These are phyloP conservation scores for Torymus aiolomorphi DNA, from an alignment of 2,888 invertebrate species.

Conservation along the genomic window DNA sequence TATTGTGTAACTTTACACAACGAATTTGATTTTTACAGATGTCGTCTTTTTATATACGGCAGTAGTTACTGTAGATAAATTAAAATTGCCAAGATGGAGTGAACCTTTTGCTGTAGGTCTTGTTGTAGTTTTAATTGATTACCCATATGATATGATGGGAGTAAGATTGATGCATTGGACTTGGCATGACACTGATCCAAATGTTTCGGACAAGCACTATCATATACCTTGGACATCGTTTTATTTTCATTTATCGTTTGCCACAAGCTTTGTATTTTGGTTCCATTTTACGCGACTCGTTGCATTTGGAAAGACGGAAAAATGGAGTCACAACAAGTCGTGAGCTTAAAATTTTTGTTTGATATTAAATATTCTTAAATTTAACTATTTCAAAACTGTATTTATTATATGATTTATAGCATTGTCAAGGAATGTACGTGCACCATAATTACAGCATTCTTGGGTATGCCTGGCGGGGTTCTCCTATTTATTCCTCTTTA, in stretches of 20 bases:
- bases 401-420: slow-evolving; percentile 70
- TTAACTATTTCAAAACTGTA: too few species aligned
- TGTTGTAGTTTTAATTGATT: slow-evolving; percentile 83
- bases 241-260: slow-evolving; percentile 87
- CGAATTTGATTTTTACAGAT: slow-evolving; percentile 73
- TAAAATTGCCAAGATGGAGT: slow-evolving; percentile 79
- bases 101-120: slow-evolving; percentile 84
- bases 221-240: slow-evolving; percentile 91
- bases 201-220: slow-evolving; percentile 84
- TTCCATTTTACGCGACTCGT: slow-evolving; percentile 80
- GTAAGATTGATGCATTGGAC: slow-evolving; percentile 89
- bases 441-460: slow-evolving; percentile 79
- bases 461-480: slow-evolving; percentile 86
- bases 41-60: slow-evolving; percentile 81
- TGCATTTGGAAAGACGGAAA: slow-evolving; percentile 77
- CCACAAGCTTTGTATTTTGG: slow-evolving; percentile 83
- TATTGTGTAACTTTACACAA: too few species aligned
- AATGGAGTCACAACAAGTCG: slow-evolving; percentile 76
- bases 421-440: slow-evolving; percentile 77
- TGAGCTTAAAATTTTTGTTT: slow-evolving; percentile 37
- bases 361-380: slow-evolving; percentile 3
- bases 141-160: slow-evolving; percentile 88
- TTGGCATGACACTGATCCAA: slow-evolving; percentile 88
- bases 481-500: slow-evolving; percentile 85
- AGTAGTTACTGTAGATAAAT: slow-evolving; percentile 78